A percentile compares a stretch with the other conserved stretches of the same genome.
Conservation (phyloP, 2,888 invertebrate genomes). For the Abrostola tripartita region DNA sequence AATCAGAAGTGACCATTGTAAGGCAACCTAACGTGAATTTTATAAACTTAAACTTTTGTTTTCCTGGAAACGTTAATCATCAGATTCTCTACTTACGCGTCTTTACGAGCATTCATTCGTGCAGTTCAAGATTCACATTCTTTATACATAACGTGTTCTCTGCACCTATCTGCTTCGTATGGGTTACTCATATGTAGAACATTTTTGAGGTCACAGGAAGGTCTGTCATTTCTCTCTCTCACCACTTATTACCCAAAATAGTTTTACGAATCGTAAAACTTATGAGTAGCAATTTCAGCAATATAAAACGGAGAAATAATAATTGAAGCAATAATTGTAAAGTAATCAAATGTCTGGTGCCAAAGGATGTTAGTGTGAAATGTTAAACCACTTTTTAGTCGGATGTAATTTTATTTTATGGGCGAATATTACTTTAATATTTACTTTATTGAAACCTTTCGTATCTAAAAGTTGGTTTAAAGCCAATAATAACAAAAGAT, state of each 20-base stretch:
- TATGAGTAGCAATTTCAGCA: constrained; percentile 40
- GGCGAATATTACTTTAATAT: constrained; percentile 27
- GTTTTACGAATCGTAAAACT: constrained; percentile 42
- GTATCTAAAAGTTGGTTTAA: constrained; percentile 35
- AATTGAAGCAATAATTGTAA: constrained; percentile 44
- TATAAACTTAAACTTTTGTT: no score
- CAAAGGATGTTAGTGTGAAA: constrained; percentile 55
- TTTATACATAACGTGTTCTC: constrained; percentile 9
- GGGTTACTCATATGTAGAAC: constrained; percentile 27
- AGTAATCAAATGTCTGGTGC: constrained; percentile 37
- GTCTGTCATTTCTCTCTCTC: background rate
- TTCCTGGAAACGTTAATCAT: no score
- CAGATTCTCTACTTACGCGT: no score
- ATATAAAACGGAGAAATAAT: constrained; percentile 48
- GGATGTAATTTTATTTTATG: constrained; percentile 29
- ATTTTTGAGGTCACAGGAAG: constrained; percentile 20
- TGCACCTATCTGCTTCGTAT: constrained; percentile 13
- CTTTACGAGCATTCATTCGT: background rate
- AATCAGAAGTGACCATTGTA: no score
- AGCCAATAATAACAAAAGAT: constrained; percentile 47
- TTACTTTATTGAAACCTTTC: constrained; percentile 37
- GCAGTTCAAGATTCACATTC: constrained; percentile 11
- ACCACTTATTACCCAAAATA: constrained; percentile 2
- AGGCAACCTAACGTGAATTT: no score
- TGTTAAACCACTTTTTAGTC: constrained; percentile 31